Conservation (phyloP, 2,113 vertebrate species). For the Actenoides hombroni region DNA sequence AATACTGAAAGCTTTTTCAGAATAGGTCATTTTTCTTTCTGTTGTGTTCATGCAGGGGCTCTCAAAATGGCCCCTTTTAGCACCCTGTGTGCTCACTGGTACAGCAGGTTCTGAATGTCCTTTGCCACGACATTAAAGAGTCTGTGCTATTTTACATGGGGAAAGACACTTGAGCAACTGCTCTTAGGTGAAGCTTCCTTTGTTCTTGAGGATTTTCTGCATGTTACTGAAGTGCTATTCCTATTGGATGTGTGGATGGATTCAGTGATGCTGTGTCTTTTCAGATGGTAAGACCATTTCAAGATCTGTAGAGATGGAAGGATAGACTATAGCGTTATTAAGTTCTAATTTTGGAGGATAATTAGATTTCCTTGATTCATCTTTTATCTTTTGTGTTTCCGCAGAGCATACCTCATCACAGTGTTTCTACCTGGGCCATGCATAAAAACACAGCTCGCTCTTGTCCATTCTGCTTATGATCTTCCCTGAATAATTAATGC, state of each 20-base stretch:
- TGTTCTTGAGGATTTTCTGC: not conserved
- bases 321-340: not conserved
- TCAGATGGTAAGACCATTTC: not conserved
- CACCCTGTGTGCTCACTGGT: not conserved
- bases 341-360: not conserved
- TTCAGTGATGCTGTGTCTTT: not conserved
- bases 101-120: not conserved
- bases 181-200: not conserved
- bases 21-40: not conserved
- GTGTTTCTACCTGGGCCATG: not conserved
- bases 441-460: not conserved
- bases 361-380: not conserved
- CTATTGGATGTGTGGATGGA: not conserved
- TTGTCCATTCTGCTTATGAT: not conserved
- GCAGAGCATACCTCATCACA: not conserved
- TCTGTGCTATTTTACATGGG: not conserved
- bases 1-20: slow-evolving; percentile 10
- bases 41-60: not conserved
- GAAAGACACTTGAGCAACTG: not conserved
- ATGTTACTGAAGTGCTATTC: not conserved
- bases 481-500: not conserved
- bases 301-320: not conserved
- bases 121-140: not conserved
- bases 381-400: not conserved
- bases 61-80: not conserved